These are phyloP conservation scores for Vollenhovia emeryi DNA, from an alignment of 1,140 invertebrate genomes.

Conservation along the genomic window DNA sequence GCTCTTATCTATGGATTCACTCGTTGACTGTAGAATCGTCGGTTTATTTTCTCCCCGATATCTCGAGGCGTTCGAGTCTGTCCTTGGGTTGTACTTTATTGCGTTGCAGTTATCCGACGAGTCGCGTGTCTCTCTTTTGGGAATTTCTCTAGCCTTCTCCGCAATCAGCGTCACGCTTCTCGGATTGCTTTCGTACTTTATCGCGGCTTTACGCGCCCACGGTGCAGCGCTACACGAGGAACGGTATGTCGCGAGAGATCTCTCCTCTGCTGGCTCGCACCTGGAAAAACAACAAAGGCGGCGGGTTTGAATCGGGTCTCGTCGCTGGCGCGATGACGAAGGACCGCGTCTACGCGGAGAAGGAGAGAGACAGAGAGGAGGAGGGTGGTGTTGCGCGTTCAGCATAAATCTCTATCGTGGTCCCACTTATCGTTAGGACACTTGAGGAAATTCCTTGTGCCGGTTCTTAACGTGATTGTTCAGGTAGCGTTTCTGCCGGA, in stretches of 20 bases:
- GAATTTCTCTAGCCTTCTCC: not conserved
- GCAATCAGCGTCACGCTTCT: not conserved
- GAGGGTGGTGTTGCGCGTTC: not conserved
- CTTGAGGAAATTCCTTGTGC: constrained; percentile 62
- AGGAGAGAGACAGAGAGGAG: not conserved
- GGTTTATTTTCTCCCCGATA: not conserved
- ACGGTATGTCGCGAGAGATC: constrained; percentile 42
- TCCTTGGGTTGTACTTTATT: not conserved
- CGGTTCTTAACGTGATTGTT: constrained; percentile 82
- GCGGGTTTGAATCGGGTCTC: constrained; percentile 65
- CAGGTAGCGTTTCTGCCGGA: constrained; percentile 87
- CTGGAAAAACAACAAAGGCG: constrained; percentile 76
- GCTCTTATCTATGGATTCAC: not conserved
- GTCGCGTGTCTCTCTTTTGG: not conserved
- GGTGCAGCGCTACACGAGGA: constrained; percentile 25
- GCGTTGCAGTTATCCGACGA: not conserved
- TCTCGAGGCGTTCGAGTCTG: not conserved
- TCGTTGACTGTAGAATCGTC: not conserved
- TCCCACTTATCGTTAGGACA: constrained; percentile 61
- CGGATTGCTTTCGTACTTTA: not conserved
- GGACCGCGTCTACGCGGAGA: not conserved
- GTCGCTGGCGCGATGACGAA: not conserved
- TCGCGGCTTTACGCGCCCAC: constrained; percentile 18
- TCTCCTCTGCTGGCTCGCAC: constrained; percentile 55
- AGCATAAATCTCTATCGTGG: not conserved